These are phyloP conservation scores for Nemotelus pantherinus DNA, from an alignment of 2,888 invertebrate genomes.

Conservation along the genomic window DNA sequence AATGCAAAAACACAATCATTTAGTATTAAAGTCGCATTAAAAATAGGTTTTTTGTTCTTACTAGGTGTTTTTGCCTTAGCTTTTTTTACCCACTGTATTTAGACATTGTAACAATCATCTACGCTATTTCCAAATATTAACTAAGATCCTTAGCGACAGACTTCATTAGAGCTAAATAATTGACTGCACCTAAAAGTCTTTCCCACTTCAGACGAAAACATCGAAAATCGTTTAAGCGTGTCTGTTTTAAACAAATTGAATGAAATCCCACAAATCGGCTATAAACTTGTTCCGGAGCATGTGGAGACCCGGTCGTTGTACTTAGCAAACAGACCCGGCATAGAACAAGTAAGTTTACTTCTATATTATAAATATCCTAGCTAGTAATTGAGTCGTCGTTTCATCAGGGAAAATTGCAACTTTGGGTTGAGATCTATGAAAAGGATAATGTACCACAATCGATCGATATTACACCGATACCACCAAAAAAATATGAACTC, in stretches of 20 bases:
- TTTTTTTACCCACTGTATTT: too few species aligned
- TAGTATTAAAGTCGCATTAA: too few species aligned
- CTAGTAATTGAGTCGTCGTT: slow-evolving; percentile 1
- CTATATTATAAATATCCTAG: neutral
- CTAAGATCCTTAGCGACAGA: too few species aligned
- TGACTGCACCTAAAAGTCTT: too few species aligned
- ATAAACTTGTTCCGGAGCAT: slow-evolving; percentile 86
- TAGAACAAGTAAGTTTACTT: slow-evolving; percentile 70
- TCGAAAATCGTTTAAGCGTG: slow-evolving; percentile 80
- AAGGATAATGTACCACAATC: slow-evolving; percentile 72
- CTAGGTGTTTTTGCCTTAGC: too few species aligned
- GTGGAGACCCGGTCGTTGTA: slow-evolving; percentile 87
- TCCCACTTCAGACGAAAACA: slow-evolving; percentile 64
- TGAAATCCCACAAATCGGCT: slow-evolving; percentile 80
- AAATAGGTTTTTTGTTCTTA: too few species aligned
- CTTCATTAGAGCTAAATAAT: too few species aligned
- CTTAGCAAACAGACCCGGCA: slow-evolving; percentile 76
- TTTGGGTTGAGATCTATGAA: slow-evolving; percentile 91
- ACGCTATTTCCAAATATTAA: too few species aligned
- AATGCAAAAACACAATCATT: too few species aligned
- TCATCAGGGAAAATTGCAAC: slow-evolving; percentile 82
- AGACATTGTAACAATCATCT: too few species aligned
- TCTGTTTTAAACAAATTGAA: slow-evolving; percentile 79
- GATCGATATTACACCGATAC: slow-evolving; percentile 79
- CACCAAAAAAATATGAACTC: slow-evolving; percentile 74